Evolutionary conservation across 2,888 invertebrate genomes (phyloP), one percentile per base, ranked within the genome.

Genomic region (Panopea generosa): DNA sequence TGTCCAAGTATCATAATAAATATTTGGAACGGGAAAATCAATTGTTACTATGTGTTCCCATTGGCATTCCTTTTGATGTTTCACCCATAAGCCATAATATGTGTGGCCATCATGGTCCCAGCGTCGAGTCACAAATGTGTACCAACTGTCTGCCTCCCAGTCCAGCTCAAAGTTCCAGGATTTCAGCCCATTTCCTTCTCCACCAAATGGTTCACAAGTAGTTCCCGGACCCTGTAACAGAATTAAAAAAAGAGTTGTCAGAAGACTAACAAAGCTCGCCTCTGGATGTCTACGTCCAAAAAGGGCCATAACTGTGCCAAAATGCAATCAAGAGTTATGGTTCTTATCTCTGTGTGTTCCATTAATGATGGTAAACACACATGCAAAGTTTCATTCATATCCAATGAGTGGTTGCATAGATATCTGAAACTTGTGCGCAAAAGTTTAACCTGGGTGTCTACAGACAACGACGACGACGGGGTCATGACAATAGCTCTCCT

Each of bases 141-240:
- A 86, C 85, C 86, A 86, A 40, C 65, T 56, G 49, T 85, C 82
- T 27, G 84, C 74, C 50, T 85, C 81, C 86, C 86, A 86, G 29
- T 80, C 80, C 4, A 84, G 33, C 24, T 72, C 72, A 69, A 85
- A 85, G 65, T 86, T 86, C 82, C 82, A 80, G n/a, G 85, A 80
- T 52, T 86, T 86, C 24, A 86, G 62, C 0, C 85, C 85, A 2
- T 76, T 74, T n/a, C 86, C 86, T 63, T 84, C 85, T 2, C 83
- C 84, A 9, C 80, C 86, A 67, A 86, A 86, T 3, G 80, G 76
- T 53, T 83, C 78, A 50, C 75, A 82, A 16, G 69, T 66, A 0
- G 86, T 86, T 11, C 85, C 86, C 18, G 75, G 84, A 0, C 82
- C 83, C 65, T 78, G 33, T 33, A 11, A 33, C 6, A 33, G 11